Evolutionary conservation across 2,888 invertebrate species (phyloP).

Genomic region (Eutolmus rufibarbis): DNA sequence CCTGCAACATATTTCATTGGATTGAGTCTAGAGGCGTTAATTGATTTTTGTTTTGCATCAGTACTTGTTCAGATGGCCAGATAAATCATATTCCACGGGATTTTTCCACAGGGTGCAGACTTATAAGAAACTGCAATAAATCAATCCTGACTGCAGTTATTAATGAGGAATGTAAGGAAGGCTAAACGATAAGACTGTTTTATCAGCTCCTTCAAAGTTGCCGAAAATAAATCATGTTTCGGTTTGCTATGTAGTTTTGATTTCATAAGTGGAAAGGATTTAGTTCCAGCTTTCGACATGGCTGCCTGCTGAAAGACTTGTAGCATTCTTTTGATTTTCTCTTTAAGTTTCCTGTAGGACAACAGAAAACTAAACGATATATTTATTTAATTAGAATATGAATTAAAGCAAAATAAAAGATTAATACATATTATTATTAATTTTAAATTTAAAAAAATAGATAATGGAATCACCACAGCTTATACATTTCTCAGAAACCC

Average conservation of each 20-base stretch:
- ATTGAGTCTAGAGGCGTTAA: neutral
- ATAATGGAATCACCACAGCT: too few relatives aligned
- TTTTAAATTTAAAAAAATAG: too few relatives aligned
- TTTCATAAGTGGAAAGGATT: neutral
- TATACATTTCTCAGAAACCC: too few relatives aligned
- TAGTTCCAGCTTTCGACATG: neutral
- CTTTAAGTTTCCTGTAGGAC: neutral
- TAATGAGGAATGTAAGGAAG: neutral
- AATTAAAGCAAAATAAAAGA: too few relatives aligned
- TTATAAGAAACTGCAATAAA: neutral
- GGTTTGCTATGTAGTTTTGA: neutral
- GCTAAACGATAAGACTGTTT: neutral
- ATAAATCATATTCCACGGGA: neutral
- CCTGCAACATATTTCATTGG: neutral
- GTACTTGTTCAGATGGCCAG: neutral
- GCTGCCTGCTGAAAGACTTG: neutral
- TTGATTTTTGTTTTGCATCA: neutral
- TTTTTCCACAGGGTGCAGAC: neutral
- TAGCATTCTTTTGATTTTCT: neutral
- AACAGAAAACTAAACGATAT: too few relatives aligned
- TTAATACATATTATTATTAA: too few relatives aligned
- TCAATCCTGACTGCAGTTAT: neutral
- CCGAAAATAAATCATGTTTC: neutral
- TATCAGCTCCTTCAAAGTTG: neutral
- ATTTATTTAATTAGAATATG: too few relatives aligned